These are phyloP conservation scores for Pituophis catenifer DNA, from an alignment of 2,113 vertebrate species.

Conservation along the genomic window DNA sequence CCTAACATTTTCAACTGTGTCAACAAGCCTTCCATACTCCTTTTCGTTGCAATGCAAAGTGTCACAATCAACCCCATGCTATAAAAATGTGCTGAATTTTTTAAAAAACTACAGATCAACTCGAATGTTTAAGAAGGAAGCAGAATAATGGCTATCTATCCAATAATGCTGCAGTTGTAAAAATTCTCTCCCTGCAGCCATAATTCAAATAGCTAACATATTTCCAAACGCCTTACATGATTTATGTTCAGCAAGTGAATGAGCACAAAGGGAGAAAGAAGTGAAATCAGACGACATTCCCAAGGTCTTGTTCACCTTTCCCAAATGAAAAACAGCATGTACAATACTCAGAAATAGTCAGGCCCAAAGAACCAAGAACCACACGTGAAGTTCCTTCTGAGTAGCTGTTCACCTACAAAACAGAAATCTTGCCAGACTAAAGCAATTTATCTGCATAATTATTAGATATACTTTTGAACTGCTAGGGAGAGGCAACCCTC, in stretches of 20 bases:
- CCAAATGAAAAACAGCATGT: background rate
- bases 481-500: background rate
- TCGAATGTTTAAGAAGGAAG: background rate
- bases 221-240: constrained; percentile 13
- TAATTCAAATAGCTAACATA: constrained; percentile 11
- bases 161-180: background rate
- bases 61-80: background rate
- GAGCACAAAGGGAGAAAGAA: background rate
- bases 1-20: background rate
- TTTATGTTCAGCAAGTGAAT: background rate
- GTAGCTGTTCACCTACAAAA: background rate
- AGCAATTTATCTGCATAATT: background rate
- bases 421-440: background rate
- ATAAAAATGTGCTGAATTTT: background rate
- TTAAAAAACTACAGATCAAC: background rate
- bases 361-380: background rate
- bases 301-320: constrained; percentile 4
- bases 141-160: background rate
- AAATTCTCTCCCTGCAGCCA: background rate
- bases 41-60: background rate
- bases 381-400: background rate
- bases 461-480: background rate
- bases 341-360: background rate
- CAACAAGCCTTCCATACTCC: background rate
- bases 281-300: background rate